Conservation (phyloP, 2,113 vertebrate genomes). For the Rissa tridactyla region DNA sequence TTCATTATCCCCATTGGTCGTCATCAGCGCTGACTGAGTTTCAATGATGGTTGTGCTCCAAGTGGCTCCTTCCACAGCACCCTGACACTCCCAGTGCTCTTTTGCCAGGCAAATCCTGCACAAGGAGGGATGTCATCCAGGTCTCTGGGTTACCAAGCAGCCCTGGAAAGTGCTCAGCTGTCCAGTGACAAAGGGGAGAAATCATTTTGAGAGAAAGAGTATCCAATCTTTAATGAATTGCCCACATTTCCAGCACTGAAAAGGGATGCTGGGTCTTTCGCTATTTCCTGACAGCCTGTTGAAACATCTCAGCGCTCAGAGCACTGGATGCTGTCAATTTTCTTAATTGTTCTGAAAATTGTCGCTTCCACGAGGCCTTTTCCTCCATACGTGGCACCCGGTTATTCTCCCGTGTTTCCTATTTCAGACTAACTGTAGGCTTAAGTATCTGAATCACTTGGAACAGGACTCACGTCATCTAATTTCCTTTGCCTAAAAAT, state of each 20-base stretch:
- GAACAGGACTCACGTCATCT: background rate
- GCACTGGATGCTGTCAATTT: background rate
- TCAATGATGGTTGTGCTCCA: background rate
- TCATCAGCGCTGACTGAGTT: background rate
- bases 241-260: background rate
- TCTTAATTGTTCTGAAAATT: background rate
- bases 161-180: background rate
- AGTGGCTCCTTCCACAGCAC: background rate
- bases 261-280: background rate
- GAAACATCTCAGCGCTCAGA: background rate
- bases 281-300: background rate
- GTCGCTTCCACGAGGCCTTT: background rate
- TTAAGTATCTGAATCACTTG: background rate
- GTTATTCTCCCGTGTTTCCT: background rate
- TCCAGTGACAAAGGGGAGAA: background rate
- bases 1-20: background rate
- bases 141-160: background rate
- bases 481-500: background rate
- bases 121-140: background rate
- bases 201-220: background rate
- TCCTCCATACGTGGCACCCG: background rate
- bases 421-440: background rate
- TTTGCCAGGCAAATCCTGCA: background rate
- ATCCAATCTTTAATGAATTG: background rate
- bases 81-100: fast-evolving